A percentile compares a stretch with the other conserved stretches of the same genome.
These are phyloP conservation scores for Tineola bisselliella DNA, from an alignment of 2,888 invertebrate genomes.

Conservation along the genomic window DNA sequence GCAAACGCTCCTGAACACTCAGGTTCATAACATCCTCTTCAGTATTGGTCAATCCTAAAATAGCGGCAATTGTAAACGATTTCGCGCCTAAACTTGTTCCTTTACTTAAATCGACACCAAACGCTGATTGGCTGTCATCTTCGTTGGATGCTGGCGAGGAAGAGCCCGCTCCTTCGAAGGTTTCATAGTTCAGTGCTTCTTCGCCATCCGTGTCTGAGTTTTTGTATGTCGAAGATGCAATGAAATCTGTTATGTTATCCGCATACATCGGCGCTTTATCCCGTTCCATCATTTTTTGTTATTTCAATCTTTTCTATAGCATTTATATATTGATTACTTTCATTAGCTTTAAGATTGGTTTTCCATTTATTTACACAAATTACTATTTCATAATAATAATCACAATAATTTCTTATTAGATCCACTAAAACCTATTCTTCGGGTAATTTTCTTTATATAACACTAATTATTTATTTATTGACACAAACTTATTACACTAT, in stretches of 20 bases:
- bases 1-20: slow-evolving; percentile 60
- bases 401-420: too few relatives aligned
- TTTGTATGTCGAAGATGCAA: slow-evolving; percentile 43
- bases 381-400: too few relatives aligned
- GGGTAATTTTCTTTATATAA: too few relatives aligned
- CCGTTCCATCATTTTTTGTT: slow-evolving; percentile 46
- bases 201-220: slow-evolving; percentile 39
- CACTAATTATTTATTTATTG: too few relatives aligned
- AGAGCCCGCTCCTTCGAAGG: slow-evolving; percentile 26
- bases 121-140: slow-evolving; percentile 48
- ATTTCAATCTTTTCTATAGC: too few relatives aligned
- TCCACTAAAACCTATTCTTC: too few relatives aligned
- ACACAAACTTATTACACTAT: too few relatives aligned
- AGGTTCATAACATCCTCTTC: slow-evolving; percentile 64
- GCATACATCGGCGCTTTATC: slow-evolving; percentile 37
- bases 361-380: too few relatives aligned
- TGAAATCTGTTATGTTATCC: slow-evolving; percentile 42
- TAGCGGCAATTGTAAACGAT: slow-evolving; percentile 89
- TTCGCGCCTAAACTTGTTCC: slow-evolving; percentile 65
- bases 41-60: slow-evolving; percentile 76
- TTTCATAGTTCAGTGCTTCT: slow-evolving; percentile 33
- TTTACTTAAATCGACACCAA: slow-evolving; percentile 55
- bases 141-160: slow-evolving; percentile 49
- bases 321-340: too few relatives aligned
- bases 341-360: too few relatives aligned